These are phyloP conservation scores for Aphidius colemani DNA, from an alignment of 2,888 invertebrate species.

Conservation along the genomic window DNA sequence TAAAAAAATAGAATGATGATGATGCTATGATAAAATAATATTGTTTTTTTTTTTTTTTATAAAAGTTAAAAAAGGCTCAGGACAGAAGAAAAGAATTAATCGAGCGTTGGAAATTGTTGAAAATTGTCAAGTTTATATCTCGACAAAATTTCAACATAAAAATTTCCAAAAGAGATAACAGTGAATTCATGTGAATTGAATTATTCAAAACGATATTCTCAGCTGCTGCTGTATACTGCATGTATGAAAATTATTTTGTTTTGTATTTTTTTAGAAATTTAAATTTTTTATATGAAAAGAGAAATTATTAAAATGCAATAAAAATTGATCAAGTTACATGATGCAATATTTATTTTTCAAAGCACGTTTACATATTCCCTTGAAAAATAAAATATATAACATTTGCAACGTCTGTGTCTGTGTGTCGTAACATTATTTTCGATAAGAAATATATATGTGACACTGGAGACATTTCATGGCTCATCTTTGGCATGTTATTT, in stretches of 20 bases:
- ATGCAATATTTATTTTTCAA: slow-evolving; percentile 1
- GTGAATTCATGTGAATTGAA: no score
- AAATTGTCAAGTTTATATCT: slow-evolving; percentile 14
- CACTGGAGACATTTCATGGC: slow-evolving; percentile 21
- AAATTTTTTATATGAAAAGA: no score
- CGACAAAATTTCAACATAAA: slow-evolving; percentile 16
- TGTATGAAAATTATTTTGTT: no score
- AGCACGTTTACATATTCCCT: slow-evolving; percentile 1
- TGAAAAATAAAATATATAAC: slow-evolving; percentile 14
- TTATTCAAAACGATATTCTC: no score
- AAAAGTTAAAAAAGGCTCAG: slow-evolving; percentile 2
- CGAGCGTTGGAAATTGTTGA: slow-evolving; percentile 23
- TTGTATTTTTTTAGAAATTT: no score
- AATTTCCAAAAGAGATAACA: not conserved
- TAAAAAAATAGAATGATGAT: not conserved
- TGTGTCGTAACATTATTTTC: slow-evolving; percentile 38
- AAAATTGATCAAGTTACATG: not conserved
- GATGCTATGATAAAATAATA: no score
- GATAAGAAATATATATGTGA: slow-evolving; percentile 39
- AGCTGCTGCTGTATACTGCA: no score
- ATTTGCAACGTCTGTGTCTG: not conserved
- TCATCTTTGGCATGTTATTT: slow-evolving; percentile 12
- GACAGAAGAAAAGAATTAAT: slow-evolving; percentile 30
- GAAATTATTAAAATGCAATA: no score
- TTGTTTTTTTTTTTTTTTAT: not conserved